phyloP scores from a whole-genome alignment of 2,888 invertebrate genomes.

The Platerodrilus igneus region DNA sequence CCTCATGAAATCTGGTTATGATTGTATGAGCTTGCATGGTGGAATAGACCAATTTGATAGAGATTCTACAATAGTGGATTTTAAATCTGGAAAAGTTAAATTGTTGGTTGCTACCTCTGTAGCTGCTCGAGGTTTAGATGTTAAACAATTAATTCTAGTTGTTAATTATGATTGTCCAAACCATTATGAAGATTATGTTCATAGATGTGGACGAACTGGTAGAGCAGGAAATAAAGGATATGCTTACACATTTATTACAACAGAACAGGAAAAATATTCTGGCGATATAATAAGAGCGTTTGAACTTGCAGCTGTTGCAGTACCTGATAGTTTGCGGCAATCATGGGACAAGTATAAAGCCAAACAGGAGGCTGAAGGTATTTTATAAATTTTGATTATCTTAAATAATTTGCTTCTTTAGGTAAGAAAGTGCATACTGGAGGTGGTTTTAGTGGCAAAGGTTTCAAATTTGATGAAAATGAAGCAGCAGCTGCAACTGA shows the following conservation, averaged over 20 bases:
- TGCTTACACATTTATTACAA: constrained; percentile 95
- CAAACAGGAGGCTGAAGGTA: constrained; percentile 80
- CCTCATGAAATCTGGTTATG: constrained; percentile 93
- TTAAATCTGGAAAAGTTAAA: constrained; percentile 79
- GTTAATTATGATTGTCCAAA: constrained; percentile 99
- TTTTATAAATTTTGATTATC: constrained; percentile 17
- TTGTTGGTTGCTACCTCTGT: constrained; percentile 96
- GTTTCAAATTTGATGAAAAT: constrained; percentile 97
- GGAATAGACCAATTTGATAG: constrained; percentile 99
- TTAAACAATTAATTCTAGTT: constrained; percentile 94
- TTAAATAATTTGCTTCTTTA: constrained; percentile 25
- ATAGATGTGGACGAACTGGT: constrained; percentile 89
- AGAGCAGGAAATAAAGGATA: constrained; percentile 93
- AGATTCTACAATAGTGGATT: constrained; percentile 95
- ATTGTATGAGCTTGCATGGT: constrained; percentile 95
- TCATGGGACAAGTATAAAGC: constrained; percentile 88
- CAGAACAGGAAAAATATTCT: constrained; percentile 89
- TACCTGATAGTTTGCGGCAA: constrained; percentile 72
- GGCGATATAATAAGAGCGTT: constrained; percentile 91
- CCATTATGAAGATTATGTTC: constrained; percentile 99
- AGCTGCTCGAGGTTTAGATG: constrained; percentile 96
- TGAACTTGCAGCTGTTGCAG: constrained; percentile 72
- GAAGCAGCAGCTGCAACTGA: constrained; percentile 95
- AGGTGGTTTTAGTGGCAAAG: constrained; percentile 92
- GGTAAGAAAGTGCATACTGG: constrained; percentile 86